Conservation (phyloP, 2,797 vertebrate species). For the Leuciscus waleckii region DNA sequence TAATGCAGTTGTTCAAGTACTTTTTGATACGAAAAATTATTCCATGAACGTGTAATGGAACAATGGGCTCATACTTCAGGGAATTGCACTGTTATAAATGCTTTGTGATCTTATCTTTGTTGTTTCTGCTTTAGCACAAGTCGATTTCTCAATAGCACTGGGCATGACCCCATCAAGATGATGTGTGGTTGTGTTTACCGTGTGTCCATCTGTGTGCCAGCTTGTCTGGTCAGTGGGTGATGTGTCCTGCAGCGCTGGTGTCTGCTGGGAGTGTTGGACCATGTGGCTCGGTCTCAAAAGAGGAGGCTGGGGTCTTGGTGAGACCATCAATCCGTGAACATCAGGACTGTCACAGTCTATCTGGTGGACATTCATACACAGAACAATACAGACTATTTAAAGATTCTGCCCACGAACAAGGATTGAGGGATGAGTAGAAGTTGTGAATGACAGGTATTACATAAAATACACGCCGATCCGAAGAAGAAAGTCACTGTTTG, state of each 20-base stretch:
- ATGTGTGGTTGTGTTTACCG: slow-evolving; percentile 27
- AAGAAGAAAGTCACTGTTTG: no score
- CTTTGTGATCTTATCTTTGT: not conserved
- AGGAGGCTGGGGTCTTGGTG: slow-evolving; percentile 62
- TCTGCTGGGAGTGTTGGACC: slow-evolving; percentile 66
- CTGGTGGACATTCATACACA: slow-evolving; percentile 28
- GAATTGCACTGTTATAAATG: not conserved
- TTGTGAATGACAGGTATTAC: no score
- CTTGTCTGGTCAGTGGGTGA: slow-evolving; percentile 66
- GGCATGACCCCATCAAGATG: slow-evolving; percentile 14
- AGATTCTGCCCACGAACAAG: no score
- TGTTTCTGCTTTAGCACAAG: not conserved
- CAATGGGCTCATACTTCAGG: not conserved
- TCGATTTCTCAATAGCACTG: not conserved
- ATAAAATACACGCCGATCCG: accelerated
- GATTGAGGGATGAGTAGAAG: no score
- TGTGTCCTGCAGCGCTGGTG: slow-evolving; percentile 61
- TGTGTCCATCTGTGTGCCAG: slow-evolving; percentile 72
- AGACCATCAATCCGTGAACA: slow-evolving; percentile 73
- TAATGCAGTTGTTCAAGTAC: not conserved
- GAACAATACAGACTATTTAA: not conserved
- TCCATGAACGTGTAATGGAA: not conserved
- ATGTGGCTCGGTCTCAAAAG: slow-evolving; percentile 70
- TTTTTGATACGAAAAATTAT: not conserved
- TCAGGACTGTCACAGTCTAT: slow-evolving; percentile 68